Conservation (phyloP, 2,888 invertebrate species). For the Leptinotarsa tumamoca region DNA sequence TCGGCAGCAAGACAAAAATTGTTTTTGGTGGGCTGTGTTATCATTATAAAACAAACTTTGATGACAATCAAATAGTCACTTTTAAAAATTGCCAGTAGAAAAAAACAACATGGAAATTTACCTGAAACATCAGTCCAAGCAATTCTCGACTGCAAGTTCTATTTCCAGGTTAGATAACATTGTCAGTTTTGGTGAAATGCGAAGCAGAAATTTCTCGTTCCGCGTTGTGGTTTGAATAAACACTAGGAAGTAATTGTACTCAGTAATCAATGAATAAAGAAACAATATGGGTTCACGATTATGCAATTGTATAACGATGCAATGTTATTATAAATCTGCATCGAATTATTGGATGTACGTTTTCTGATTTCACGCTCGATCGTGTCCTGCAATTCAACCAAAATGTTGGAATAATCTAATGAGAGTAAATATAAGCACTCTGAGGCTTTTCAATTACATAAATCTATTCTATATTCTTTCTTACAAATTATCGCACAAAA, state of each 20-base stretch:
- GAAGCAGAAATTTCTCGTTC: slow-evolving; percentile 47
- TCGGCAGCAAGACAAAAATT: too few species aligned
- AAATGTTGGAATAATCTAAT: not conserved
- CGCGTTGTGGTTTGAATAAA: slow-evolving; percentile 43
- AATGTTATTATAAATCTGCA: slow-evolving; percentile 27
- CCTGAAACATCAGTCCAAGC: not conserved
- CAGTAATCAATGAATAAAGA: slow-evolving; percentile 46
- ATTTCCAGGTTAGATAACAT: slow-evolving; percentile 25
- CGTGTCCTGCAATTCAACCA: not conserved
- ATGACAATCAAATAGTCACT: too few species aligned
- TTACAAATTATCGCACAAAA: too few species aligned
- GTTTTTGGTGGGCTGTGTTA: too few species aligned
- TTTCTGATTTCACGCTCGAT: slow-evolving; percentile 40
- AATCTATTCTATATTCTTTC: too few species aligned
- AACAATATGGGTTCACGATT: slow-evolving; percentile 47
- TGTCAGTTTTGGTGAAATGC: slow-evolving; percentile 31
- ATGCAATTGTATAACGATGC: slow-evolving; percentile 37
- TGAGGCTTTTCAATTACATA: too few species aligned
- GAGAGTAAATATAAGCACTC: not conserved
- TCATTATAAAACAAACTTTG: too few species aligned
- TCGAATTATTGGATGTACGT: slow-evolving; percentile 31
- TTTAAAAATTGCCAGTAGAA: too few species aligned
- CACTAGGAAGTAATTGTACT: slow-evolving; percentile 50
- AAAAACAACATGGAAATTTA: too few species aligned
- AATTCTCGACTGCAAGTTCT: not conserved